Evolutionary conservation across 2,113 vertebrate genomes (phyloP).

Genomic region (Mirounga angustirostris): DNA sequence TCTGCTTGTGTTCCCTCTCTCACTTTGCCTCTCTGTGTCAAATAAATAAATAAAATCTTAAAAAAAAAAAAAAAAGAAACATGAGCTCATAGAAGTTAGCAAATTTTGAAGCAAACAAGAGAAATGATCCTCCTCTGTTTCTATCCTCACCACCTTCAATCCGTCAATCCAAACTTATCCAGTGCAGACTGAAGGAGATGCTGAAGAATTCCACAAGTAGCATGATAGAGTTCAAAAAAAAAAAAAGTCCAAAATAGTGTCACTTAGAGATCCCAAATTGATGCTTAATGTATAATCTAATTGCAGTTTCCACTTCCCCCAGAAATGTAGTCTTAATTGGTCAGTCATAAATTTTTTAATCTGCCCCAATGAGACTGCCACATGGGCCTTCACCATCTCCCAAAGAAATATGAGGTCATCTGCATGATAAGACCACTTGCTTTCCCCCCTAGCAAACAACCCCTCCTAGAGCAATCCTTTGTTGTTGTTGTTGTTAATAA

Average conservation of each 20-base stretch:
- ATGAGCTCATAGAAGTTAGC: neutral
- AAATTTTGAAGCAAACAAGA: neutral
- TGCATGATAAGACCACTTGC: neutral
- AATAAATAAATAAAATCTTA: too few species aligned
- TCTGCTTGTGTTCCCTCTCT: too few species aligned
- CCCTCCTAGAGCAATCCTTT: neutral
- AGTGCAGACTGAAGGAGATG: neutral
- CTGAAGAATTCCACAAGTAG: neutral
- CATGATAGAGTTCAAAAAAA: neutral
- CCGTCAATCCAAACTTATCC: neutral
- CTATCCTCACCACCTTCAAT: neutral
- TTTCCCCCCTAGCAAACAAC: neutral
- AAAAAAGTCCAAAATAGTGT: neutral
- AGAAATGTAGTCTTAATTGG: neutral
- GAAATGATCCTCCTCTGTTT: neutral
- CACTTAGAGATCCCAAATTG: neutral
- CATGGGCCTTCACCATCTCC: neutral
- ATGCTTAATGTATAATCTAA: neutral
- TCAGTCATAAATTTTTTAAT: neutral
- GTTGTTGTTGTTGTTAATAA: neutral
- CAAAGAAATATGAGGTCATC: neutral
- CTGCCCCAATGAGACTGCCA: neutral
- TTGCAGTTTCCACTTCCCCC: neutral
- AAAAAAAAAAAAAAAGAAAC: neutral
- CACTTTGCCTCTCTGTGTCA: too few species aligned